Evolutionary conservation across 2,113 vertebrate species (phyloP), one percentile per base, ranked within the genome.

Genomic region (Scomber japonicus): DNA sequence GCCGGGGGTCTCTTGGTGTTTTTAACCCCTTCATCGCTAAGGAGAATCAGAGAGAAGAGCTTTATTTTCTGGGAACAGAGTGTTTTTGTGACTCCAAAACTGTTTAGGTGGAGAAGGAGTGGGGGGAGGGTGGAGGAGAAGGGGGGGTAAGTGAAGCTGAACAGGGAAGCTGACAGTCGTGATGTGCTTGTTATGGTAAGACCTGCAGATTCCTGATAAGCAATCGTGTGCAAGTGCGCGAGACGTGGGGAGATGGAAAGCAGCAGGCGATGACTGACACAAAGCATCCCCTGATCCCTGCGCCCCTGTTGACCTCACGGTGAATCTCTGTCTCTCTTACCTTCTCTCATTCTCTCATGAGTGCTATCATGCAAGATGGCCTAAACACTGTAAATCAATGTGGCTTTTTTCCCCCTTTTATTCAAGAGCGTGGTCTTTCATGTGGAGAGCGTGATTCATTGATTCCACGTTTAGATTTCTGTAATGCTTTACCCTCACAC

Each of bases 121-220:
- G 24, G 3, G 24, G 24, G 2, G 24, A 27, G 24, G 24, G 24
- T 2, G 24, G 24, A 27, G 24, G 24, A 27, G 24, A 3, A 3
- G 24, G 2, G 24, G 24, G 24, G 24, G 24, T 3, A 5, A 0
- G 46, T 17, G 0, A 62, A 21, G 15, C 24, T 75, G 11, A 59
- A 4, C 30, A 66, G 56, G 74, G 71, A 82, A 63, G 74, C 56
- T 8, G 60, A 50, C 71, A 24, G 9, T 17, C 24, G 45, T 30
- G 8, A 54, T 12, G 19, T 31, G 50, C 54, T 70, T 83, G 71
- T 70, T 82, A 24, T 82, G 89, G 45, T 74, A 71, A 72, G 77
- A 51, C 70, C 79, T 85, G 81, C 72, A 75, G 75, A 87, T 81
- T 71, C 35, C 82, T 65, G 83, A 88, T 91, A 85, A 89, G 83